Conservation (phyloP, 2,797 vertebrate genomes). For the Gallinago solitaria region DNA sequence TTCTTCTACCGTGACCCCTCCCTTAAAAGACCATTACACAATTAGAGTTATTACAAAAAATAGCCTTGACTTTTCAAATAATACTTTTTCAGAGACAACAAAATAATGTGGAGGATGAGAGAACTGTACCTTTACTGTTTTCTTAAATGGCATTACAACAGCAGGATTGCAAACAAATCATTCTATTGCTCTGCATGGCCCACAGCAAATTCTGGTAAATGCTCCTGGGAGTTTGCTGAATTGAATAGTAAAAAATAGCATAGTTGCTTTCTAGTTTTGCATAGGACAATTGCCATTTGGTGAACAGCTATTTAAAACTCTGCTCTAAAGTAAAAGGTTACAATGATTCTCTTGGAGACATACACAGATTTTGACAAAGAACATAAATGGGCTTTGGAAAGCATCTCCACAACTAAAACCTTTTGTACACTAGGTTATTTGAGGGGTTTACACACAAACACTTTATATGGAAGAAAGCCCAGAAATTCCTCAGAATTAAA, state of each 20-base stretch:
- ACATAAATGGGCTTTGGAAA: conserved; percentile 32
- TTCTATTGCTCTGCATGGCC: neutral
- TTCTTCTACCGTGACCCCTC: neutral
- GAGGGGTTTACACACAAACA: conserved; percentile 34
- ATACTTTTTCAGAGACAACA: neutral
- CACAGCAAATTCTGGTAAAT: conserved; percentile 20
- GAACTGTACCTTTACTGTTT: neutral
- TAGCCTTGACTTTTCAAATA: neutral
- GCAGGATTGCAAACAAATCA: neutral
- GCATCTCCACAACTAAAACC: conserved; percentile 3
- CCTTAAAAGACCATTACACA: neutral
- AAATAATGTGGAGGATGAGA: neutral
- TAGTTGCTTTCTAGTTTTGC: conserved; percentile 21
- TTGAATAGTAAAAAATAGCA: conserved; percentile 31
- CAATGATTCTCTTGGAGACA: conserved; percentile 16
- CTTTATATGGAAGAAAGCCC: conserved; percentile 39
- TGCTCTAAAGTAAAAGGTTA: conserved; percentile 26
- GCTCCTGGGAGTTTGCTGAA: neutral
- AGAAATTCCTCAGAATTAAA: conserved; percentile 58
- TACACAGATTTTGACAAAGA: neutral
- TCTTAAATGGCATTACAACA: neutral
- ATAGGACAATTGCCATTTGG: conserved; percentile 1
- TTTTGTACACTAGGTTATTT: conserved; percentile 5
- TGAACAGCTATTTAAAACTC: conserved; percentile 17
- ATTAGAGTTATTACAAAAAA: neutral